Base-by-base conservation (phyloP, 2,888 invertebrate genomes). In the Ischnus inquisitorius region DNA sequence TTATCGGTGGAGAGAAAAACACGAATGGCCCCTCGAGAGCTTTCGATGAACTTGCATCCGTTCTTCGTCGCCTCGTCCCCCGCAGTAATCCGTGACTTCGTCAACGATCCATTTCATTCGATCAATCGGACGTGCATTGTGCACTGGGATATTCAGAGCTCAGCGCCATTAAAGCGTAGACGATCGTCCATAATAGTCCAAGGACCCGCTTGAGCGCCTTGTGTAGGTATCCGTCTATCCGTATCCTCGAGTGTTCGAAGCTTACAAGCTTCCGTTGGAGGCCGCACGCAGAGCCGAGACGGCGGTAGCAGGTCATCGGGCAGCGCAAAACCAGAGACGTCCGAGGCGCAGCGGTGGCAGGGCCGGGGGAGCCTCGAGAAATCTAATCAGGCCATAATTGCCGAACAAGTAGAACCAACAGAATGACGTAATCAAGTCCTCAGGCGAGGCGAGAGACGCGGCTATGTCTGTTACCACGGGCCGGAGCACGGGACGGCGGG, bases 381-480 rank as follows among this genome's bases (percentile, higher is more conserved):
- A 84, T 86, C 83, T 86, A 86, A 86, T 86, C 84, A 84, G 69
- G 72, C 75, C 78, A 69, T 84, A 85, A 86, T 86, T 85, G 83
- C 83, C 57, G 83, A 75, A 86, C 84, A 82, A 85, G 84, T 76
- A 81, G 75, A 80, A 83, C 84, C 78, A 83, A 81, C 84, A 77
- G 83, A 77, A 86, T 85, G 78, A 85, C 84, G 86, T 83, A 85
- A 86, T 86, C 86, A 86, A 84, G 86, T 78, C 51, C 74, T 81
- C 74, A 34, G 72, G 81, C 71, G 41, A 75, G 82, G 71, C 71
- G 69, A 67, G 76, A 65, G 76, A 51, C 71, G 71, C 54, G 48
- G 48, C 51, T 67, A n/a, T 34, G 48, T 54, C 62, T 43, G 71
- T 64, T 79, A 69, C 60, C 62, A 46, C 14, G 62, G 19, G 62